Conservation (phyloP, 2,888 invertebrate species). For the Eledona agricola region DNA sequence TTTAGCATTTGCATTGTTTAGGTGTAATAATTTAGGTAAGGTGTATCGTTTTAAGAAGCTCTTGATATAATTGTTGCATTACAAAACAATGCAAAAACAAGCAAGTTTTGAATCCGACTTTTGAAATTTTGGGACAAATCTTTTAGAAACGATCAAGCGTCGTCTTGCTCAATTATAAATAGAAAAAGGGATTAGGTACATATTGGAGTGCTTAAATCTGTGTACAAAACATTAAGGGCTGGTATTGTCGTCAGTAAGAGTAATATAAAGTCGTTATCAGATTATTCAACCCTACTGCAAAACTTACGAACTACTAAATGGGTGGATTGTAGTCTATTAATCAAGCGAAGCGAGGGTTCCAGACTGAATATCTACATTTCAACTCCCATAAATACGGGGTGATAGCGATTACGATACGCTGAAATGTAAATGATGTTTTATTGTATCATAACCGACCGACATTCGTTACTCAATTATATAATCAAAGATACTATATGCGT, state of each 20-base stretch:
- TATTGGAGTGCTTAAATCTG: slow-evolving; percentile 1
- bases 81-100: too few species aligned
- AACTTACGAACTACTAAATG: slow-evolving; percentile 59
- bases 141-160: too few species aligned
- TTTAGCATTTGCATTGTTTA: too few species aligned
- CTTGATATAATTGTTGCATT: too few species aligned
- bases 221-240: slow-evolving; percentile 38
- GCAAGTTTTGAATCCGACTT: too few species aligned
- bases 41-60: too few species aligned
- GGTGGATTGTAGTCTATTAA: slow-evolving; percentile 59
- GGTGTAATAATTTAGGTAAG: too few species aligned
- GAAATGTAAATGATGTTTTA: slow-evolving; percentile 52
- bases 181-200: neutral
- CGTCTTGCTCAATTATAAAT: too few species aligned
- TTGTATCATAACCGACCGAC: slow-evolving; percentile 49
- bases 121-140: too few species aligned
- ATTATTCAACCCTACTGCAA: slow-evolving; percentile 55
- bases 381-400: slow-evolving; percentile 52
- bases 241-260: slow-evolving; percentile 47
- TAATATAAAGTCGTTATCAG: slow-evolving; percentile 58
- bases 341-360: slow-evolving; percentile 52
- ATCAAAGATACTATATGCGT: too few species aligned
- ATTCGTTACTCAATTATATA: too few species aligned
- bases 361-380: slow-evolving; percentile 52
- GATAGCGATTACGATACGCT: slow-evolving; percentile 51